Evolutionary conservation across 2,113 vertebrate genomes (phyloP).

Genomic region (Syrrhaptes paradoxus): DNA sequence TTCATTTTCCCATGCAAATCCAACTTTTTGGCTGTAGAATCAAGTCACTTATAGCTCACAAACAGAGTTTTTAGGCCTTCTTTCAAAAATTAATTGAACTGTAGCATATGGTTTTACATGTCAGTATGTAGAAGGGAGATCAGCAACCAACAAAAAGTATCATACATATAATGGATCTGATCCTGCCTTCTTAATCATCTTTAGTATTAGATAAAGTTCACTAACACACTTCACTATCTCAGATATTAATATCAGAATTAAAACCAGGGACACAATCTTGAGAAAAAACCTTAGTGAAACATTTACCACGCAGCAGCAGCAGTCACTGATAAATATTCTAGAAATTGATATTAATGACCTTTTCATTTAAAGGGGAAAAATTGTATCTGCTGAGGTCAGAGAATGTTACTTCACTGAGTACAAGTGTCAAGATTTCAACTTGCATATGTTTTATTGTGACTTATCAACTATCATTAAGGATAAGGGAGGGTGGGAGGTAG

Average conservation of each 20-base stretch:
- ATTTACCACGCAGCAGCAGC: background rate
- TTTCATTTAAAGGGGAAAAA: background rate
- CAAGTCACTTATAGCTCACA: background rate
- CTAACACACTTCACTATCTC: background rate
- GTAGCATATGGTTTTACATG: background rate
- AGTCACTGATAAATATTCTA: background rate
- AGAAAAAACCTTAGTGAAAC: background rate
- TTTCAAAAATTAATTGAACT: conserved; percentile 30
- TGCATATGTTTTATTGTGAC: background rate
- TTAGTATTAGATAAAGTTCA: background rate
- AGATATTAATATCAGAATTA: background rate
- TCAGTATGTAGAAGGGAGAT: background rate
- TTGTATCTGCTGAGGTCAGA: background rate
- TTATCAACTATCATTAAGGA: background rate
- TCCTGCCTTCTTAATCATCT: background rate
- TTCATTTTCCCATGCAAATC: conserved; percentile 28
- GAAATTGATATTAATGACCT: background rate
- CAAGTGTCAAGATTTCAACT: background rate
- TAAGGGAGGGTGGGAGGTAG: background rate
- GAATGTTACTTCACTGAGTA: background rate
- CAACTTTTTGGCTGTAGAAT: background rate
- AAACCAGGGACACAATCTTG: background rate
- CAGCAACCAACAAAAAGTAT: background rate
- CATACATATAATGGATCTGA: background rate
- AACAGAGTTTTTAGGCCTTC: background rate